phyloP scores from a whole-genome alignment of 2,888 invertebrate species.

The Blastobasis lacticolella region DNA sequence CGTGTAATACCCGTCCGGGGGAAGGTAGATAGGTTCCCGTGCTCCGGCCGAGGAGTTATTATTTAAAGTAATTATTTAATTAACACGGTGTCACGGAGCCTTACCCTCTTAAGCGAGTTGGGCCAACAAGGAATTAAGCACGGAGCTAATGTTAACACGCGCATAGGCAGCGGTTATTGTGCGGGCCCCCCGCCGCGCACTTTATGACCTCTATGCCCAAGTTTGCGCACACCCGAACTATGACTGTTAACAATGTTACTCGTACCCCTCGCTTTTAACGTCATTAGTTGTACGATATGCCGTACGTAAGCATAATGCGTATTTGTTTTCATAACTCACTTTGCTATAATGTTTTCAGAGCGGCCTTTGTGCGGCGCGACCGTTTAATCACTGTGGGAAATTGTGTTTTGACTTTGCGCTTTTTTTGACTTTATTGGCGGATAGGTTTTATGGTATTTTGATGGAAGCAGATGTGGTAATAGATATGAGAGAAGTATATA shows the following conservation, averaged over 20 bases:
- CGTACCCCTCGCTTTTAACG: slow-evolving; percentile 67
- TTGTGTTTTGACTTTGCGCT: slow-evolving; percentile 45
- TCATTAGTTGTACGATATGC: slow-evolving; percentile 71
- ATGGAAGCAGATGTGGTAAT: slow-evolving; percentile 23
- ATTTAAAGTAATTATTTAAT: slow-evolving; percentile 73
- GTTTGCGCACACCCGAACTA: slow-evolving; percentile 67
- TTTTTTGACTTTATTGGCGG: slow-evolving; percentile 44
- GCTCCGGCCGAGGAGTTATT: slow-evolving; percentile 48
- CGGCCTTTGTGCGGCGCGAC: slow-evolving; percentile 41
- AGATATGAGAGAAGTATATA: neutral
- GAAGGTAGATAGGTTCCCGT: too few species aligned
- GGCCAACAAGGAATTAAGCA: slow-evolving; percentile 70
- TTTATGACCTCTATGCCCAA: slow-evolving; percentile 63
- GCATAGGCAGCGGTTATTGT: slow-evolving; percentile 66
- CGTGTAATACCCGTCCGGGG: slow-evolving; percentile 4
- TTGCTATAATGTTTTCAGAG: slow-evolving; percentile 48
- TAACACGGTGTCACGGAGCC: slow-evolving; percentile 64
- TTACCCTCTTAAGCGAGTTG: slow-evolving; percentile 69
- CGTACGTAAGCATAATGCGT: slow-evolving; percentile 61
- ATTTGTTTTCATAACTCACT: slow-evolving; percentile 68
- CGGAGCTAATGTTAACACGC: slow-evolving; percentile 67
- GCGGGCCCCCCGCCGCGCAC: slow-evolving; percentile 56
- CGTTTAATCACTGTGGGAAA: slow-evolving; percentile 67
- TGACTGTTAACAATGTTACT: slow-evolving; percentile 67
- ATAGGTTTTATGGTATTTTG: slow-evolving; percentile 28